These are phyloP conservation scores for Melanotaenia trifasciata DNA, from an alignment of 2,797 vertebrate genomes.

Conservation along the genomic window DNA sequence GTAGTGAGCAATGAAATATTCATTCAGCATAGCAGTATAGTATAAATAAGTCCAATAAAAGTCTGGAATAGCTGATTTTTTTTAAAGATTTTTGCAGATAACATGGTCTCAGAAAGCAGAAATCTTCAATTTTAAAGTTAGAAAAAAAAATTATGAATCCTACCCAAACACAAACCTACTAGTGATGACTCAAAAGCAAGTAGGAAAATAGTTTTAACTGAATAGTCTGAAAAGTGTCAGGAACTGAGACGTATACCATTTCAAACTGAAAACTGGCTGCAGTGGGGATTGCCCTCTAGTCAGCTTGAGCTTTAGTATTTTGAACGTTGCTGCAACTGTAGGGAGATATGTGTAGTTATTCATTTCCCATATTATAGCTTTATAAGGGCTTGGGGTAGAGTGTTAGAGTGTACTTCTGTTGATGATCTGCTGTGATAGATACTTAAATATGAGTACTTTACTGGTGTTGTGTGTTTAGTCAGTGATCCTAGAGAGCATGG, in stretches of 20 bases:
- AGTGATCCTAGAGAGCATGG: conserved; percentile 46
- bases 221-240: conserved; percentile 22
- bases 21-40: background rate
- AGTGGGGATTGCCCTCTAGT: conserved; percentile 8
- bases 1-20: background rate
- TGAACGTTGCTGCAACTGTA: background rate
- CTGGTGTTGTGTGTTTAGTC: conserved; percentile 21
- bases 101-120: background rate
- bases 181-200: background rate
- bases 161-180: background rate
- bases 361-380: conserved; percentile 6
- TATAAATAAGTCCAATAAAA: background rate
- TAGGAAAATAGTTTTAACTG: conserved; percentile 1
- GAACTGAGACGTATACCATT: conserved; percentile 31
- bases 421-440: conserved; percentile 56
- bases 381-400: conserved; percentile 5
- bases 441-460: conserved; percentile 35
- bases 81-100: background rate
- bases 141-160: background rate
- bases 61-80: background rate
- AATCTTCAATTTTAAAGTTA: background rate
- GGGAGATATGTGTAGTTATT: conserved; percentile 11
- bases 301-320: conserved; percentile 26
- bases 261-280: conserved; percentile 34
- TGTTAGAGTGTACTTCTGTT: conserved; percentile 38